Evolutionary conservation across 2,888 invertebrate species (phyloP), one percentile per base, ranked within the genome.

Genomic region (Drosophila mayaguana): DNA sequence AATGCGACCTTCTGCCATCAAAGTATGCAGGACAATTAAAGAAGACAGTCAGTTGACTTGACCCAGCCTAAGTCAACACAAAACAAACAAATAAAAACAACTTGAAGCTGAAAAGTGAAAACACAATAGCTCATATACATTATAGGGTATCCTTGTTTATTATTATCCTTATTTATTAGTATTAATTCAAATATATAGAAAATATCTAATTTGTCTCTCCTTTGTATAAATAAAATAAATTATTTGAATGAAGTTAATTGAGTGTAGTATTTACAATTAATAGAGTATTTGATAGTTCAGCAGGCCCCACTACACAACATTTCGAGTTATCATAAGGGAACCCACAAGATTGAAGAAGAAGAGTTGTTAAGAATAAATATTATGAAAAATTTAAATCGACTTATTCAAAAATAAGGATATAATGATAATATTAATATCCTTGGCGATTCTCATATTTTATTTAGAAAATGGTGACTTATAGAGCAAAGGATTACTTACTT

Each of bases 1-100:
- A 46, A 48, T 50, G 38, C 16, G 38, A 25, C 46, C 28, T 12
- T 59, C 48, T 25, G 36, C 25, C 14, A 16, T 9, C 43, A 43
- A 34, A 43, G 32, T 43, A 38, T 36, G 36, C 38, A 16, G 28
- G 28, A 3, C 38, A 48, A 59, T 59, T 28, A 40, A 9, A 32
- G 9, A 9, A 40, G 20, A 59, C n/a, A 45, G 14, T 9, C 38
- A 12, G 38, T 48, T 20, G 16, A 20, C 48, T 48, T 20, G 36
- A 38, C 18, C 57, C 18, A 14, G 14, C 22, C 36, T 57, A 46
- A 46, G 36, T 53, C 46, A 34, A 50, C 45, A 32, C 8, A 8
- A n/a, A 8, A 14, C 18, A 4, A 28, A 14, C 18, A 4, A 28
- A 25, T 16, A 7, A 32, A 14, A 32, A 32, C 0, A 6, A 1